Conservation (phyloP, 2,113 vertebrate genomes). For the Pycnonotus jocosus region DNA sequence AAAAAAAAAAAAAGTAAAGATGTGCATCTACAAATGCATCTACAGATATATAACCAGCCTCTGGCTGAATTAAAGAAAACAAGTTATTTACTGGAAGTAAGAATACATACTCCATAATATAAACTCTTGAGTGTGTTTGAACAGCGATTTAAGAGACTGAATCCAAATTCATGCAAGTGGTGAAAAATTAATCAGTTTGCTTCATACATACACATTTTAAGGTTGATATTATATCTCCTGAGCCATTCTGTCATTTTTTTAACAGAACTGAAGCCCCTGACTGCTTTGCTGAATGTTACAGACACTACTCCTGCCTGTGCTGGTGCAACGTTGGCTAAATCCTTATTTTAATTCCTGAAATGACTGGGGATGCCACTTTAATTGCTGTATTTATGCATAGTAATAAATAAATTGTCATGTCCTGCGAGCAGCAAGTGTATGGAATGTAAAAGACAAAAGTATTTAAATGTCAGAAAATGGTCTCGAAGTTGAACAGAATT, state of each 20-base stretch:
- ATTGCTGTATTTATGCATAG: background rate
- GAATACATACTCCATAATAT: background rate
- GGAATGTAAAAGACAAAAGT: background rate
- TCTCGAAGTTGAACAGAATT: background rate
- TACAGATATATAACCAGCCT: background rate
- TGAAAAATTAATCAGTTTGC: background rate
- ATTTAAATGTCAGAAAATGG: slow-evolving; percentile 27
- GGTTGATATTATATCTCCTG: background rate
- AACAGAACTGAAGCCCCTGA: background rate
- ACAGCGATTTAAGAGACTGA: background rate
- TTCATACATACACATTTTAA: background rate
- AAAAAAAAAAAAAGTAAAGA: background rate
- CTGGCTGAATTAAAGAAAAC: background rate
- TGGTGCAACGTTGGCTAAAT: background rate
- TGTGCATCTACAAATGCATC: background rate
- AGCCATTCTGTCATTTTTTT: background rate
- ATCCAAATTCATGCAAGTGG: background rate
- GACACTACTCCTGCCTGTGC: background rate
- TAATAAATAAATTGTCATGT: background rate
- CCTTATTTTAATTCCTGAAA: background rate
- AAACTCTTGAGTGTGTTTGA: background rate
- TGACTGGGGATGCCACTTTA: background rate
- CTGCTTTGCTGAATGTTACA: background rate
- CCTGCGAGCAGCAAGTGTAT: background rate
- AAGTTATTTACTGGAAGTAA: background rate